These are phyloP conservation scores for Caenorhabditis elegans DNA, from an alignment of 1,140 invertebrate species.

Conservation along the genomic window DNA sequence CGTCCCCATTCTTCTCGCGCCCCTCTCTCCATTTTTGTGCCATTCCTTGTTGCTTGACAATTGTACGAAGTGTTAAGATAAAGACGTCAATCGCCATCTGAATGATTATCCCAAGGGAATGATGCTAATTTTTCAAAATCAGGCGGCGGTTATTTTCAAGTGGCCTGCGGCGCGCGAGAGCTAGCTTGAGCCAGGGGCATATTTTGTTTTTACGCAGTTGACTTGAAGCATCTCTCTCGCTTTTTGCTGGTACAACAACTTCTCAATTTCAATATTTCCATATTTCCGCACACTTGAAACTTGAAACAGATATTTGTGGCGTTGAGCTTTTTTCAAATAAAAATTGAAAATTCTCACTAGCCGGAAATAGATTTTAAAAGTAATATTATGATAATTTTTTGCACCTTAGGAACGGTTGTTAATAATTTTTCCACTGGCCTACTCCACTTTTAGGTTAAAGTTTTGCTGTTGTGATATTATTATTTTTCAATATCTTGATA, in stretches of 20 bases:
- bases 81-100: constrained; percentile 28
- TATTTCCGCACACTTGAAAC: no score
- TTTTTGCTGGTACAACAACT: constrained; percentile 13
- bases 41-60: neutral
- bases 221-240: constrained; percentile 9
- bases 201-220: constrained; percentile 29
- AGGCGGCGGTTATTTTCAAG: constrained; percentile 30
- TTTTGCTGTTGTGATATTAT: no score
- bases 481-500: no score
- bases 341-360: no score
- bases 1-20: neutral
- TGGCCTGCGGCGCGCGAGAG: neutral
- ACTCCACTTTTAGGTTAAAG: no score
- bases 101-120: constrained; percentile 26
- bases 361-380: no score
- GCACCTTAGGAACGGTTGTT: no score
- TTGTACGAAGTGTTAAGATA: constrained; percentile 33
- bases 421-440: no score
- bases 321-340: no score
- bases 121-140: constrained; percentile 33
- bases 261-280: neutral
- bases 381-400: no score
- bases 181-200: neutral
- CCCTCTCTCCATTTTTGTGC: no score
- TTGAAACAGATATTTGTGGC: no score